Percentiles rank a stretch among this genome's conserved stretches.
phyloP scores from a whole-genome alignment of 2,113 vertebrate species.

The cat (Felis catus) region DNA sequence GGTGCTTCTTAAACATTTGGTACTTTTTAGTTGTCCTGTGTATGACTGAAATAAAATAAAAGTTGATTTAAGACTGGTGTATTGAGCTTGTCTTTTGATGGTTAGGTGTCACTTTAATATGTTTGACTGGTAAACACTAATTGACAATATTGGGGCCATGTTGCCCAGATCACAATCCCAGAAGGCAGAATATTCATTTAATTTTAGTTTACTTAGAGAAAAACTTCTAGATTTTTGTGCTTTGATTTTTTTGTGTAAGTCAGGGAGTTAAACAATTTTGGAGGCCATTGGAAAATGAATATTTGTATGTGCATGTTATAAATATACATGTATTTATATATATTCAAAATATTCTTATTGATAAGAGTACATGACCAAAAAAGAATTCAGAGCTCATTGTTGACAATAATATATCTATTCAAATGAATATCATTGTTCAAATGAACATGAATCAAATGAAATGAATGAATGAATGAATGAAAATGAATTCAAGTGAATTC shows the following conservation, averaged over 20 bases:
- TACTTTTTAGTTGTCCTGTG: neutral
- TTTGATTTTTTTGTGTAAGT: neutral
- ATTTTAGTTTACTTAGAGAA: neutral
- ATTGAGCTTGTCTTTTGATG: neutral
- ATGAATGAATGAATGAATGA: neutral
- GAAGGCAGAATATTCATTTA: neutral
- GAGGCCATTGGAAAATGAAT: neutral
- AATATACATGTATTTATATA: neutral
- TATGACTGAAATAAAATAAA: neutral
- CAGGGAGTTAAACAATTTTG: neutral
- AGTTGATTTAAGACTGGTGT: neutral
- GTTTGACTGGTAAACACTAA: neutral
- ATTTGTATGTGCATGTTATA: neutral
- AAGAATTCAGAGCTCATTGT: neutral
- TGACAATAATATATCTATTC: neutral
- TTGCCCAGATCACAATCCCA: neutral
- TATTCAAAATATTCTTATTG: neutral
- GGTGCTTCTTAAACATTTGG: neutral
- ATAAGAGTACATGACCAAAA: neutral
- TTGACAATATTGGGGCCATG: neutral
- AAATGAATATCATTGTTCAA: neutral
- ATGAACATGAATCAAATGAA: neutral
- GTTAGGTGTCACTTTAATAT: neutral
- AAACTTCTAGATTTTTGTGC: neutral
- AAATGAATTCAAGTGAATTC: neutral